Percentiles rank a stretch among this genome's conserved stretches.
phyloP scores from a whole-genome alignment of 2,113 vertebrate genomes.

The Epinephelus fuscoguttatus region DNA sequence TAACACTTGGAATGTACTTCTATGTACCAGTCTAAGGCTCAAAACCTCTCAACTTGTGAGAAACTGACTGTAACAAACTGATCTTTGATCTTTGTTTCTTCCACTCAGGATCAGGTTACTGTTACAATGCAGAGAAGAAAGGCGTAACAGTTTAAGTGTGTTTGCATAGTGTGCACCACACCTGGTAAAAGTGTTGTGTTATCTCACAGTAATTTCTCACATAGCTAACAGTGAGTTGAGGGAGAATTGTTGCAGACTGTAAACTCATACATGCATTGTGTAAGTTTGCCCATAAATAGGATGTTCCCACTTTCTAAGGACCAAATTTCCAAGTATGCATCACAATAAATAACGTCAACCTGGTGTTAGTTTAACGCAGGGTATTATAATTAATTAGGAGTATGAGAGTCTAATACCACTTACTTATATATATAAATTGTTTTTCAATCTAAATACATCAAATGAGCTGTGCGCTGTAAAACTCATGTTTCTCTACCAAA shows the following conservation, averaged over 20 bases:
- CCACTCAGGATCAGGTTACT: not conserved
- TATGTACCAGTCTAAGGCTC: not conserved
- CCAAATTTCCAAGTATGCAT: not conserved
- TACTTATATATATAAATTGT: not conserved
- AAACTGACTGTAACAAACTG: not conserved
- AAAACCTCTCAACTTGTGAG: not conserved
- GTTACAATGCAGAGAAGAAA: not conserved
- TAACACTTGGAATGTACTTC: not conserved
- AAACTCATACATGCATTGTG: not conserved
- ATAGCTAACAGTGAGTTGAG: not conserved
- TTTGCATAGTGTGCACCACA: constrained; percentile 38
- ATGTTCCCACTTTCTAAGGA: not conserved
- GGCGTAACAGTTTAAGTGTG: constrained; percentile 9
- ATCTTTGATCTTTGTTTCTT: not conserved
- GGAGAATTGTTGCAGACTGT: not conserved
- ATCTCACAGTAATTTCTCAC: constrained; percentile 8
- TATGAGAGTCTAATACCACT: not conserved
- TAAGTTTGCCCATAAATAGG: not conserved
- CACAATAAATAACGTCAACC: not conserved
- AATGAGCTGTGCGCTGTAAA: not conserved
- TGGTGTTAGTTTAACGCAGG: not conserved
- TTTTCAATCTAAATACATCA: not conserved
- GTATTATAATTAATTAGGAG: not conserved
- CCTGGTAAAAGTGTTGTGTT: constrained; percentile 36
- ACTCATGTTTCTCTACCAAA: not conserved